Evolutionary conservation across 2,113 vertebrate species (phyloP).

Genomic region (Notiomystis cincta): DNA sequence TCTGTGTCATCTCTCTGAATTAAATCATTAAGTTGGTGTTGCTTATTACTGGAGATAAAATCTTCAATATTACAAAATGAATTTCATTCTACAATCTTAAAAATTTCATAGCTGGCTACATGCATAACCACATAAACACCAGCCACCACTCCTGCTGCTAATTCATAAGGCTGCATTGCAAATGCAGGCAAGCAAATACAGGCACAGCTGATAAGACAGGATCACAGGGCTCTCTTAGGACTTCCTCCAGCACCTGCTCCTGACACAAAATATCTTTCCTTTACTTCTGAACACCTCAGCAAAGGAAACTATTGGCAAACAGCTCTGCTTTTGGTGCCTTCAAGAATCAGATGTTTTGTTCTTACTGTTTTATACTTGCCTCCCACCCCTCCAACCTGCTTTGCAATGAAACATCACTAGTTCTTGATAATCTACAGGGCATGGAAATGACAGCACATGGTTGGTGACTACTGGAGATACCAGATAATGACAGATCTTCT

Average conservation of each 20-base stretch:
- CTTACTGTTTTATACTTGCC: not conserved
- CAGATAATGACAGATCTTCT: not conserved
- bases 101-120: not conserved
- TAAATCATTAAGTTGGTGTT: not conserved
- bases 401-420: not conserved
- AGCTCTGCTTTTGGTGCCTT: not conserved
- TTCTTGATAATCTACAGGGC: not conserved
- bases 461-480: not conserved
- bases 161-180: not conserved
- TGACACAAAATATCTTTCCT: not conserved
- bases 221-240: not conserved
- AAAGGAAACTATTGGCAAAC: not conserved
- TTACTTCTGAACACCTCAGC: not conserved
- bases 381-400: not conserved
- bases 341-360: not conserved
- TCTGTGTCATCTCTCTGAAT: not conserved
- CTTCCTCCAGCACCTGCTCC: not conserved
- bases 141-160: not conserved
- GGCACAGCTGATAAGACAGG: not conserved
- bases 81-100: conserved; percentile 13
- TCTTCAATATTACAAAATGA: conserved; percentile 8
- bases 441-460: not conserved
- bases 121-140: not conserved
- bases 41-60: not conserved
- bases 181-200: not conserved